phyloP scores from a whole-genome alignment of 2,888 invertebrate species.

The Diachrysia chrysitis region DNA sequence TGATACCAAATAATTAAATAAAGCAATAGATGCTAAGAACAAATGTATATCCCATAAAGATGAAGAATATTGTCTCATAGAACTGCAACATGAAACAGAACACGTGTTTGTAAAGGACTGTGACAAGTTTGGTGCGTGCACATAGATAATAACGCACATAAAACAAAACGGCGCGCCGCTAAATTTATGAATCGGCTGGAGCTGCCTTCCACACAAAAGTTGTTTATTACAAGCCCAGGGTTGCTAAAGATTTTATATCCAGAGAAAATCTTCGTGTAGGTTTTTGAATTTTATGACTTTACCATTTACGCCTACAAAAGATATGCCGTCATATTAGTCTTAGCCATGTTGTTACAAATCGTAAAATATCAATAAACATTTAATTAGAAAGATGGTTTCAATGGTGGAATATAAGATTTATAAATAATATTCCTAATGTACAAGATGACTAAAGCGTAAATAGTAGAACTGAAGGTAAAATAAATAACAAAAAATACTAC shows the following conservation, averaged over 20 bases:
- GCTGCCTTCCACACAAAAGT: constrained; percentile 88
- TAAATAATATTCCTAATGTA: neutral
- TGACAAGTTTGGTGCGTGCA: constrained; percentile 72
- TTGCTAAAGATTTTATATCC: constrained; percentile 73
- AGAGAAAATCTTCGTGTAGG: neutral
- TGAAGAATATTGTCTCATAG: constrained; percentile 18
- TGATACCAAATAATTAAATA: neutral
- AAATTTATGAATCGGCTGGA: constrained; percentile 87
- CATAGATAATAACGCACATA: constrained; percentile 85
- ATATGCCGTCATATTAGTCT: too few species aligned
- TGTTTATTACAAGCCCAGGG: constrained; percentile 85
- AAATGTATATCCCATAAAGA: neutral
- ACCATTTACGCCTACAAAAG: too few species aligned
- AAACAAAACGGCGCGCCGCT: constrained; percentile 85
- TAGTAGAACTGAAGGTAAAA: neutral
- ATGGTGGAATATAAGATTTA: too few species aligned
- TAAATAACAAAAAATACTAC: neutral
- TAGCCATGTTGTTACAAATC: too few species aligned
- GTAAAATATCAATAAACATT: too few species aligned
- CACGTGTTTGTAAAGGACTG: constrained; percentile 50
- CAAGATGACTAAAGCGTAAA: neutral
- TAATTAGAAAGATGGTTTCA: too few species aligned
- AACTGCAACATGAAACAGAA: constrained; percentile 46
- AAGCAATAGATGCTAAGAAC: neutral
- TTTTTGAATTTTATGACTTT: neutral